Base-by-base conservation (phyloP, 2,113 vertebrate species). In the Lophius piscatorius region DNA sequence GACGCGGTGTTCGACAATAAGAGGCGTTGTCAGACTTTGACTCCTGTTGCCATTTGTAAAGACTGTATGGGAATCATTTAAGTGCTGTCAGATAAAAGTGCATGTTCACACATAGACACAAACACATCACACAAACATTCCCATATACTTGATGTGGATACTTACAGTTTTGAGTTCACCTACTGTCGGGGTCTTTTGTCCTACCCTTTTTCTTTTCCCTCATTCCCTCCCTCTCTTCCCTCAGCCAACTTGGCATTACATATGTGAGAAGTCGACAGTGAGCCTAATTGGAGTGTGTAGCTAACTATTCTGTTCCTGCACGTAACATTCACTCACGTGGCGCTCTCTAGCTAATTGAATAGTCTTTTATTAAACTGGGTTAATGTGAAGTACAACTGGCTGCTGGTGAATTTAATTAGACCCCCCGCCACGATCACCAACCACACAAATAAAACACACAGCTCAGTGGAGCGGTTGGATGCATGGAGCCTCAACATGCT, bases 321-420 rank as follows among this genome's bases (percentile, higher is more conserved):
- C 20, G 41, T 69, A 74, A 50, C 55, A 52, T 63, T 67, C 74
- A 29, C 57, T 68, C 42, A 8, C 58, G 56, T 23, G 26, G 39
- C 70, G 66, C 79, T 80, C 79, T 55, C 59, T 10, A n/a, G 51
- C 72, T 90, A 82, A 88, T 88, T 86, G 66, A 87, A 86, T 86
- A 74, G 66, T 74, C 78, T 86, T 83, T 88, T 85, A 89, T 87
- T 88, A 87, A 88, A 85, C 82, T 79, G 78, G 49, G 74, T 76
- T 77, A 87, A 87, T 85, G 77, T 77, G 70, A 79, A 78, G 61
- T 76, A 64, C 71, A 85, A 79, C 60, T 75, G 83, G 80, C 81
- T 84, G 72, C 49, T 56, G 54, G 59, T 62, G 74, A 85, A 83
- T 88, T 77, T 59, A 86, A 87, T 89, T 81, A 80, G 77, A 79